phyloP scores from a whole-genome alignment of 2,797 vertebrate species.

The Glyptemys insculpta region DNA sequence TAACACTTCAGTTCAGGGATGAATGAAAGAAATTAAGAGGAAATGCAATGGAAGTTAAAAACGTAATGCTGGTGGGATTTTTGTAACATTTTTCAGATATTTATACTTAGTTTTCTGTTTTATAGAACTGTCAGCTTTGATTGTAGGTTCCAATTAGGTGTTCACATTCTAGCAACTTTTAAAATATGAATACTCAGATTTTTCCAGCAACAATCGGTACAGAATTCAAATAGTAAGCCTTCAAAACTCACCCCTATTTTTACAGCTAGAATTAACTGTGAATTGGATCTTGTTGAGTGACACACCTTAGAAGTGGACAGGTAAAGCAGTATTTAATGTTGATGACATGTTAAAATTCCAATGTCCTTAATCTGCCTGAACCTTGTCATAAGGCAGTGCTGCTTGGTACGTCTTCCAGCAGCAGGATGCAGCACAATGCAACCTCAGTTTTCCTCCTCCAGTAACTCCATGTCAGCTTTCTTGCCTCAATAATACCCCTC shows the following conservation, averaged over 20 bases:
- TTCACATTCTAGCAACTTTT: neutral
- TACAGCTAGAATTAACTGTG: neutral
- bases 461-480: too few species aligned
- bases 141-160: neutral
- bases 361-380: neutral
- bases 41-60: accelerated
- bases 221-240: neutral
- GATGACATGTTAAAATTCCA: neutral
- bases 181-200: neutral
- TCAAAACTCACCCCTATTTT: neutral
- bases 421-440: too few species aligned
- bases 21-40: neutral
- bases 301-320: neutral
- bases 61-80: accelerated
- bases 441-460: too few species aligned
- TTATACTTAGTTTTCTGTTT: neutral
- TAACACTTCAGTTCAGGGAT: neutral
- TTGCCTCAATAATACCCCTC: too few species aligned
- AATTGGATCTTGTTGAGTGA: neutral
- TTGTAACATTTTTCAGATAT: accelerated
- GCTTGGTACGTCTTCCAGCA: too few species aligned
- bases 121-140: neutral
- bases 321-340: neutral
- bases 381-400: too few species aligned
- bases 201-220: neutral